Base-by-base conservation (phyloP, 2,797 vertebrate species). In the Myripristis murdjan region DNA sequence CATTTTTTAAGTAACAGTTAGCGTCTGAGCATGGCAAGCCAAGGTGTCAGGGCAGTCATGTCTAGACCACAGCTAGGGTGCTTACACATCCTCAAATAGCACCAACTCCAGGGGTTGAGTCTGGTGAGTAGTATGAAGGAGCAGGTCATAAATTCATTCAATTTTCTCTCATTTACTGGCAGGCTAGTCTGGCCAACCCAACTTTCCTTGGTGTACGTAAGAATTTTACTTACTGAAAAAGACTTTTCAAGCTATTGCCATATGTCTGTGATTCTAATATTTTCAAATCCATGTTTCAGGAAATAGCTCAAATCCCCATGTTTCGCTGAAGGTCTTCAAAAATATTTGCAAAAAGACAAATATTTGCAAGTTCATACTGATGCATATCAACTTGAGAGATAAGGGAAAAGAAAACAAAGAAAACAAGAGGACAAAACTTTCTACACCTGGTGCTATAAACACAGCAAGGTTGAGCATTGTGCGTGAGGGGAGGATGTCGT, bases 61-160 rank as follows among this genome's bases (percentile, higher is more conserved):
- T 92, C 91, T 92, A 81, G 87, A 89, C 83, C 77, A 61, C 81
- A 89, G 77, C 82, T 61, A 69, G 67, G 73, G 77, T 80, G 43
- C 43, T 62, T 57, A 74, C 68, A 69, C 62, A 74, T 85, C 69
- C 70, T 35, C 43, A 58, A 35, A 76, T 55, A 84, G 56, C 76
- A 64, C 51, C 41, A 46, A 66, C 46, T 65, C 61, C 70, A 75
- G 59, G 16, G 62, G 80, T 81, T 79, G 60, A 81, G 79, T 66
- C 57, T 64, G 39, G 57, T 53, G 55, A 68, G 48, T 18, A 48
- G 75, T 39, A 61, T 87, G 74, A 86, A 79, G 49, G 73, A 86
- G 77, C 67, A 61, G 39, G 63, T 86, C 74, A 82, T 83, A 79
- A 87, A 91, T 85, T 53, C 75, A 48, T 77, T 81, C 23, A 78